Base-by-base conservation (phyloP, 1,140 invertebrate genomes). In the Amyelois transitella region DNA sequence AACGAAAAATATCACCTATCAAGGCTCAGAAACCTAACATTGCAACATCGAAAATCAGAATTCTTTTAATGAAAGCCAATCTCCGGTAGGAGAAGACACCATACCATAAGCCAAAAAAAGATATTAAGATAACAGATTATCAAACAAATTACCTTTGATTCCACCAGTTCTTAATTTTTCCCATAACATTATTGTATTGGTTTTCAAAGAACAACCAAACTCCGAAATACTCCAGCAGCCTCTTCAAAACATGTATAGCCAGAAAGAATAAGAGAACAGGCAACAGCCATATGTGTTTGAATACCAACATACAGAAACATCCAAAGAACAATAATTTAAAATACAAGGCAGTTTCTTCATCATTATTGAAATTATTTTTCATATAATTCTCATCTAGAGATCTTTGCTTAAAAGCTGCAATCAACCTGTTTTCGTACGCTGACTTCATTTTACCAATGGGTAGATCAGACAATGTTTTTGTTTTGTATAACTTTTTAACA, bases 251-350 rank as follows among this genome's bases (percentile, higher is more conserved):
- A 62, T 86, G 81, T 18, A 89, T 88, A 0, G 75, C 84, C 48
- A 89, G 63, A 51, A 89, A 86, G 54, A 89, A 81, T 14, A 89
- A 51, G 60, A 87, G 79, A 0, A 89, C 77, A 24, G 88, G 87
- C 53, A 88, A 66, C 21, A 88, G 56, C 87, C 87, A 89, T 25
- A 88, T 83, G 60, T 89, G 73, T 60, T 89, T 89, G 87, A 86
- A 89, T 1, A 89, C 76, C 8, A 89, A 64, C 85, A 89, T 88
- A 60, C 81, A 88, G 17, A 80, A 76, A 50, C 87, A 89, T 3
- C 75, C 86, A 61, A 86, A 89, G 56, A 89, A 80, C 7, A 89
- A 56, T 19, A 83, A 74, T 47, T 89, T 88, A 55, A 89, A 89
- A 54, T 87, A 89, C 6, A 86, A 57, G 1, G 85, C 80, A n/a